Base-by-base conservation (phyloP, 2,113 vertebrate species). In the Poeciliopsis retropinna region DNA sequence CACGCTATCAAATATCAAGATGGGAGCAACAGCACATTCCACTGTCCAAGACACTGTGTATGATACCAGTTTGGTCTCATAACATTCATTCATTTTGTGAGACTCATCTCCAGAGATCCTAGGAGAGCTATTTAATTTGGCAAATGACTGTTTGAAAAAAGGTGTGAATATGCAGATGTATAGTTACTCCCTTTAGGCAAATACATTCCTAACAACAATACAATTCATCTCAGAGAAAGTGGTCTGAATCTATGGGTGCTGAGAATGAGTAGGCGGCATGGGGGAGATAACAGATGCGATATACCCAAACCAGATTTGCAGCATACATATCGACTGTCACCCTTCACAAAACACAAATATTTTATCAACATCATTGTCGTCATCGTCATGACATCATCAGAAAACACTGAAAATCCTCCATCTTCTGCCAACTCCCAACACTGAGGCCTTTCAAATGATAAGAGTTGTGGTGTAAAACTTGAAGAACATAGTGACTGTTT, bases 401-500 rank as follows among this genome's bases (percentile, higher is more conserved):
- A 82, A 87, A 90, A 90, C 90, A 91, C 75, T 72, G 88, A 77
- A 88, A 87, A 70, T 82, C 62, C 72, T 86, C 87, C 83, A 80
- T 85, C 78, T 82, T 89, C 74, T 47, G 77, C 83, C 90, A 91
- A 90, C 86, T 92, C 89, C 93, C 93, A 90, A 93, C 89, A 92
- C 88, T 75, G 31, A 91, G 85, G 80, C 85, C 86, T 87, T 90
- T 91, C 87, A 93, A 89, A 82, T 88, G 73, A 88, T 92, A 91
- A 89, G 70, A 67, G 78, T 80, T 32, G 79, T 75, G 71, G 79
- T 80, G 82, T 84, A 70, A 83, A 88, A 91, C 81, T 79, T 83
- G 70, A 87, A 83, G 68, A 93, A 83, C 75, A 69, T 71, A n/a
- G n/a, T n/a, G n/a, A n/a, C n/a, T n/a, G n/a, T n/a, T n/a, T n/a